Evolutionary conservation across 2,113 vertebrate species (phyloP), one percentile per base, ranked within the genome.

Genomic region (Synchiropus splendidus): DNA sequence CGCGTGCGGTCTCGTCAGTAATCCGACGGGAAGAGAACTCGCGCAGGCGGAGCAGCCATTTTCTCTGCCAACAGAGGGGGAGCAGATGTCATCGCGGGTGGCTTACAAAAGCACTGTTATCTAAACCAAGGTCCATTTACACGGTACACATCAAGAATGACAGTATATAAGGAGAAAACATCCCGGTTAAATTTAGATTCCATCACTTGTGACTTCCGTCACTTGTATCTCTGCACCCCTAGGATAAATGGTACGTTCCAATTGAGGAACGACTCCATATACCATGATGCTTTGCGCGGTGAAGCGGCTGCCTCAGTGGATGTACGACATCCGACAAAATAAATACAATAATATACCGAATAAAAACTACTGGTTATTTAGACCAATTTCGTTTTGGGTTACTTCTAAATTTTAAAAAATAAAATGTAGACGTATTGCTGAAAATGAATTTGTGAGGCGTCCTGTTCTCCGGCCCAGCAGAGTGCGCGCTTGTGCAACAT

Each of bases 21-120:
- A 76, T 79, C 72, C 55, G 58, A 67, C 48, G 4, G 55, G 52
- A 80, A 83, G 66, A 83, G 78, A 33, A 31, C 46, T 9, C 0
- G 11, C 33, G 1, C 31, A 15, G 27, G 2, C 45, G 14, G 63
- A 13, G 8, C 10, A 14, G 5, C 4, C 2, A 13, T 49, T 74
- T 53, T 77, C 12, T 37, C 41, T 21, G 3, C 33, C 14, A 2
- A 15, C 39, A 1, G 33, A 16, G 34, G 58, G 78, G 62, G 36
- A 16, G 1, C 21, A 5, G 21, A 27, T 8, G 21, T 27, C 4
- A 27, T n/a, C n/a, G n/a, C n/a, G n/a, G n/a, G n/a, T n/a, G n/a
- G n/a, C n/a, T n/a, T n/a, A n/a, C n/a, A n/a, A n/a, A n/a, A n/a
- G n/a, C n/a, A n/a, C n/a, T n/a, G n/a, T n/a, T n/a, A n/a, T n/a